Conservation (phyloP, 2,888 invertebrate species). For the Plusia festucae region DNA sequence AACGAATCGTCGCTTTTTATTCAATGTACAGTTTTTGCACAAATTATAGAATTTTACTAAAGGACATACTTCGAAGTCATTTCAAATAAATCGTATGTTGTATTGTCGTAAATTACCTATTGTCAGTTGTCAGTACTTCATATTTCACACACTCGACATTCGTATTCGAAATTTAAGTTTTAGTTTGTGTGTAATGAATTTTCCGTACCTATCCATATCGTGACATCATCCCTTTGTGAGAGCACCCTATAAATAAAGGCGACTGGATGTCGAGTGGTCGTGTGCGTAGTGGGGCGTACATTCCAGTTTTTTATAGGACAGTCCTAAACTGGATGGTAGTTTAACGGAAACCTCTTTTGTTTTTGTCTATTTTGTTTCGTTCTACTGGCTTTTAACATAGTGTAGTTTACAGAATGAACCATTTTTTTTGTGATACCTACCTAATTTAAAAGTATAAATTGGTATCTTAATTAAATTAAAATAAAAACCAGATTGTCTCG, state of each 20-base stretch:
- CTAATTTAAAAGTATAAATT: no score
- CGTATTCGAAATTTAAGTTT: neutral
- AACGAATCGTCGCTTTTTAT: no score
- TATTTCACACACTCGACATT: no score
- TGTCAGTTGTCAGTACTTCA: neutral
- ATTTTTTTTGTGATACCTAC: neutral
- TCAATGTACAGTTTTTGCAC: no score
- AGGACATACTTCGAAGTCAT: no score
- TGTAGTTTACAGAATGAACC: neutral
- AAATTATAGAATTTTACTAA: no score
- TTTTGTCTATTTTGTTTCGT: conserved; percentile 29
- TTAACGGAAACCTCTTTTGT: conserved; percentile 24
- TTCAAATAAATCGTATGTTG: no score
- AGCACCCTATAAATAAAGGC: conserved; percentile 67
- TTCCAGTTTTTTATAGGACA: conserved; percentile 43
- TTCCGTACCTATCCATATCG: conserved; percentile 30
- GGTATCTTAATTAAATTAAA: no score
- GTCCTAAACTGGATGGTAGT: conserved; percentile 33
- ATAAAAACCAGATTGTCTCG: no score
- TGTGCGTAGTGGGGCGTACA: conserved; percentile 50
- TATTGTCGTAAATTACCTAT: neutral
- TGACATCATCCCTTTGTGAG: conserved; percentile 42
- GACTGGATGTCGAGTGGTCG: conserved; percentile 60
- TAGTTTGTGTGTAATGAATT: neutral
- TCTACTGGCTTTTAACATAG: conserved; percentile 3